These are phyloP conservation scores for Cynocephalus volans DNA, from an alignment of 2,113 vertebrate genomes.

Conservation along the genomic window DNA sequence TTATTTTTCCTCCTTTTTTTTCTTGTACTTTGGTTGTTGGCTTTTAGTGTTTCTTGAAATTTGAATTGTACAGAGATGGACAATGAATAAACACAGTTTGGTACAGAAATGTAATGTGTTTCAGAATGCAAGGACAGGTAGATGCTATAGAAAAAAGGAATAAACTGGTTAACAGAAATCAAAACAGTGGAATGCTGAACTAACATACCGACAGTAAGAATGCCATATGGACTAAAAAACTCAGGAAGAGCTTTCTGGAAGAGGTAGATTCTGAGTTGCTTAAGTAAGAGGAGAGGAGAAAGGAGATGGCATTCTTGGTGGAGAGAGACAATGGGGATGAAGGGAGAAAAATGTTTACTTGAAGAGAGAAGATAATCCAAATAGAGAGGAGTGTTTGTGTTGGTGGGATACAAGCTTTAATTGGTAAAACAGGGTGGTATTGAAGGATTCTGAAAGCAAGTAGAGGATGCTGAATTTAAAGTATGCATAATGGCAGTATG, in stretches of 20 bases:
- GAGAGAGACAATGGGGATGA: background rate
- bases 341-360: background rate
- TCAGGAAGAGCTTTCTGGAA: background rate
- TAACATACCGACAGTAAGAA: background rate
- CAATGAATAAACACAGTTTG: background rate
- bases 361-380: background rate
- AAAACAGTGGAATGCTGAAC: background rate
- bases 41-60: slow-evolving; percentile 27
- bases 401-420: background rate
- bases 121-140: slow-evolving; percentile 5
- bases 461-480: background rate
- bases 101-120: background rate
- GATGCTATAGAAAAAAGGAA: background rate
- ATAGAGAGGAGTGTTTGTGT: background rate
- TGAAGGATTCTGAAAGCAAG: background rate
- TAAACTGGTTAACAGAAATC: background rate
- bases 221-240: background rate
- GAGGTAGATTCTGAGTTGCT: background rate
- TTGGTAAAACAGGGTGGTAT: background rate
- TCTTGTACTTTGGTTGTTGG: background rate
- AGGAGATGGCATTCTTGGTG: background rate
- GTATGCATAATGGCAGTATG: background rate
- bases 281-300: background rate
- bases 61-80: background rate
- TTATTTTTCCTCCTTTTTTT: background rate